Percentiles rank a stretch among this genome's conserved stretches.
Evolutionary conservation across 2,888 invertebrate species (phyloP).

Genomic region (Polydrusus cervinus): DNA sequence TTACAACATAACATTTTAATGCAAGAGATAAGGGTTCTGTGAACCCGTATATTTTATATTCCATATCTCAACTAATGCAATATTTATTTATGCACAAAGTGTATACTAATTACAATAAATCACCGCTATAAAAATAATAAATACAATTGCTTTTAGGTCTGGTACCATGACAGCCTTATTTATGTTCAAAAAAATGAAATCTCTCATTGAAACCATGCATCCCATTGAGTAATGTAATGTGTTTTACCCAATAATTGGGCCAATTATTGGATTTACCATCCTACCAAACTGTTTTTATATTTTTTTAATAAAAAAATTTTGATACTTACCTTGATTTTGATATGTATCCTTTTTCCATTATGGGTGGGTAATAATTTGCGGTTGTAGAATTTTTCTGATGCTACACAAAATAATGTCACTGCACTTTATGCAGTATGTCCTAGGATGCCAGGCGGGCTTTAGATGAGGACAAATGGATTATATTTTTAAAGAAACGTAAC

Average conservation of each 20-base stretch:
- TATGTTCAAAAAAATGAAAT: constrained; percentile 32
- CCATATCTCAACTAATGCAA: background rate
- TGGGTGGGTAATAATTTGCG: no score
- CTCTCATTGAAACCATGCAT: constrained; percentile 10
- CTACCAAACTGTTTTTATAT: no score
- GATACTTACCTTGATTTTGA: constrained; percentile 7
- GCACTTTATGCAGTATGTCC: background rate
- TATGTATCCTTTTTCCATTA: background rate
- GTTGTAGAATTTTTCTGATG: background rate
- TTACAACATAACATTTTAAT: no score
- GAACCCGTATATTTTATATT: background rate
- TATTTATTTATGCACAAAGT: background rate
- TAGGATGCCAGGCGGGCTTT: no score
- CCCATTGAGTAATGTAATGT: background rate
- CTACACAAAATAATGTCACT: constrained; percentile 1
- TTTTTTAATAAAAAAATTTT: background rate
- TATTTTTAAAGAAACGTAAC: no score
- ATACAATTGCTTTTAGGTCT: constrained; percentile 25
- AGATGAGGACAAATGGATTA: no score
- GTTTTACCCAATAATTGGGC: background rate
- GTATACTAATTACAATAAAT: background rate
- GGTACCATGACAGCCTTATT: constrained; percentile 22
- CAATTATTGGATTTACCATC: no score
- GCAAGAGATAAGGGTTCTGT: background rate
- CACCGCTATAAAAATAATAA: background rate